phyloP scores from a whole-genome alignment of 1,140 invertebrate species.

The Polypedilum pembai region DNA sequence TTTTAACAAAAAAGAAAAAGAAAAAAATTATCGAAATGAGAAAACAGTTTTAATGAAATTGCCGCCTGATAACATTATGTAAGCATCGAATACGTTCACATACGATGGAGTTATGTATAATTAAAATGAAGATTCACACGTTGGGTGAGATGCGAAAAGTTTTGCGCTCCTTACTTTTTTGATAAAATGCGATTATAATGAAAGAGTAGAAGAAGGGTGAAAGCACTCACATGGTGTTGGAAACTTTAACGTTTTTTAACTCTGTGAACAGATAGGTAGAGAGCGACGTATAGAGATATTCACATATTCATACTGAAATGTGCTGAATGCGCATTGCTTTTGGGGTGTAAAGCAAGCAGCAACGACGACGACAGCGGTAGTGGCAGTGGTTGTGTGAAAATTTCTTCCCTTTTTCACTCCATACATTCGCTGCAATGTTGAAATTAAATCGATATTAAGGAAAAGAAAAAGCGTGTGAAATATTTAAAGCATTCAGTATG shows the following conservation, averaged over 20 bases:
- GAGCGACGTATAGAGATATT: neutral
- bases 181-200: slow-evolving; percentile 18
- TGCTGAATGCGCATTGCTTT: slow-evolving; percentile 16
- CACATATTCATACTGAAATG: slow-evolving; percentile 18
- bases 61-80: slow-evolving; percentile 16
- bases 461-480: neutral
- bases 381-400: neutral
- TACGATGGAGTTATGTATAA: slow-evolving; percentile 9
- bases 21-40: slow-evolving; percentile 6
- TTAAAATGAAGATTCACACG: slow-evolving; percentile 18
- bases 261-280: neutral
- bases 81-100: slow-evolving; percentile 2
- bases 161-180: neutral
- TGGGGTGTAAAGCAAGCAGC: neutral
- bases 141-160: neutral
- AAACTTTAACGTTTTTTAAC: too few species aligned
- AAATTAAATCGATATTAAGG: slow-evolving; percentile 1
- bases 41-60: neutral
- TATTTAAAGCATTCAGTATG: slow-evolving; percentile 1
- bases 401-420: neutral
- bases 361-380: neutral
- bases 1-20: neutral
- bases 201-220: neutral
- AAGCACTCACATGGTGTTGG: neutral
- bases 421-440: neutral